phyloP scores from a whole-genome alignment of 2,888 invertebrate genomes.

The Sesia bembeciformis region DNA sequence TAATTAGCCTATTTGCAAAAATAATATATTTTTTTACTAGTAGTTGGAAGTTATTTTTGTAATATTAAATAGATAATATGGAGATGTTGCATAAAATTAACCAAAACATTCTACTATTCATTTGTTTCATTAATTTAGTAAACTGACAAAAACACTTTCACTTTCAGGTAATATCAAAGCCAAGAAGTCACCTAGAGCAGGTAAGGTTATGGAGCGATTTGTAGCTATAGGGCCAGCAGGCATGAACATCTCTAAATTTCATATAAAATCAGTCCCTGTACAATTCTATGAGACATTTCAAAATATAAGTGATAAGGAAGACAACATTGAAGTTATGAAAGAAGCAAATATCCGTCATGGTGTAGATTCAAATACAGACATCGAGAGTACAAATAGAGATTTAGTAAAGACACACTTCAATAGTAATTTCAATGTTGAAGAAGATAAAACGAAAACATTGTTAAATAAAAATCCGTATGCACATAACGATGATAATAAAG shows the following conservation, averaged over 20 bases:
- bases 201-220: background rate
- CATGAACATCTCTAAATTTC: background rate
- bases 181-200: background rate
- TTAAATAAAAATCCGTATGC: background rate
- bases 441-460: background rate
- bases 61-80: too few relatives aligned
- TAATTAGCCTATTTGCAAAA: too few relatives aligned
- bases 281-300: background rate
- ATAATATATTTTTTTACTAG: too few relatives aligned
- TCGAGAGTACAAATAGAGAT: slow-evolving; percentile 13
- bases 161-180: background rate
- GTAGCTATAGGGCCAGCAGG: background rate
- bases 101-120: too few relatives aligned
- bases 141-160: too few relatives aligned
- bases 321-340: background rate
- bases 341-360: background rate
- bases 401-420: too few relatives aligned
- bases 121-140: too few relatives aligned
- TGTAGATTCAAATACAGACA: slow-evolving; percentile 5
- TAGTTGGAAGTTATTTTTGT: too few relatives aligned
- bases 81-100: too few relatives aligned
- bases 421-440: background rate
- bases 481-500: too few relatives aligned
- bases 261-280: background rate
- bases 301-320: background rate